phyloP scores from a whole-genome alignment of 2,888 invertebrate species.

The Tenthredo amoena region DNA sequence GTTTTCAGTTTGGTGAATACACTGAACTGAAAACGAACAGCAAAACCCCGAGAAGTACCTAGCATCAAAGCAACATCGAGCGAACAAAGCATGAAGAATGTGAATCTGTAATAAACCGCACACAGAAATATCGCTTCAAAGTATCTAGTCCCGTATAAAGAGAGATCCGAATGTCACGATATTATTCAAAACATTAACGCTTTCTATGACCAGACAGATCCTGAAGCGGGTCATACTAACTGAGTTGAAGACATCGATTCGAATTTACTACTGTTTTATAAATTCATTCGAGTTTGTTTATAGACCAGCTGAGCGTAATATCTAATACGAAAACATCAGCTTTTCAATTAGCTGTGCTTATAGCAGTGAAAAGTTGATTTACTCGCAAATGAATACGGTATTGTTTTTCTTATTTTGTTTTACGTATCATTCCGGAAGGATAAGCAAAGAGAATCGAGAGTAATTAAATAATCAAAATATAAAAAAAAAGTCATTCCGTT shows the following conservation, averaged over 20 bases:
- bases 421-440: not conserved
- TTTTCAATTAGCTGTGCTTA: not conserved
- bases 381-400: not conserved
- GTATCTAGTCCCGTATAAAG: not conserved
- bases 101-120: not conserved
- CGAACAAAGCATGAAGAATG: slow-evolving; percentile 12
- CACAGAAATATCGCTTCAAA: not conserved
- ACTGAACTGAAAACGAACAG: not conserved
- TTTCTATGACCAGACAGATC: slow-evolving; percentile 6
- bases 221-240: not conserved
- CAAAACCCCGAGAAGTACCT: not conserved
- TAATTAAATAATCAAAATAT: not conserved
- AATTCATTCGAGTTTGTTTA: not conserved
- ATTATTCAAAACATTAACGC: slow-evolving; percentile 26
- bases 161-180: slow-evolving; percentile 15
- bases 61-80: slow-evolving; percentile 16
- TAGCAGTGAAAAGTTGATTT: not conserved
- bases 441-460: not conserved
- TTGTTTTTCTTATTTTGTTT: not conserved
- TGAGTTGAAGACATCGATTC: not conserved
- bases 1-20: slow-evolving; percentile 9
- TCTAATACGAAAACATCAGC: not conserved
- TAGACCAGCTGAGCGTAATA: not conserved
- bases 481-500: not conserved
- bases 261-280: not conserved